A percentile compares a stretch with the other conserved stretches of the same genome.
These are phyloP conservation scores for Hippocampus zosterae DNA, from an alignment of 2,113 vertebrate species.

Conservation along the genomic window DNA sequence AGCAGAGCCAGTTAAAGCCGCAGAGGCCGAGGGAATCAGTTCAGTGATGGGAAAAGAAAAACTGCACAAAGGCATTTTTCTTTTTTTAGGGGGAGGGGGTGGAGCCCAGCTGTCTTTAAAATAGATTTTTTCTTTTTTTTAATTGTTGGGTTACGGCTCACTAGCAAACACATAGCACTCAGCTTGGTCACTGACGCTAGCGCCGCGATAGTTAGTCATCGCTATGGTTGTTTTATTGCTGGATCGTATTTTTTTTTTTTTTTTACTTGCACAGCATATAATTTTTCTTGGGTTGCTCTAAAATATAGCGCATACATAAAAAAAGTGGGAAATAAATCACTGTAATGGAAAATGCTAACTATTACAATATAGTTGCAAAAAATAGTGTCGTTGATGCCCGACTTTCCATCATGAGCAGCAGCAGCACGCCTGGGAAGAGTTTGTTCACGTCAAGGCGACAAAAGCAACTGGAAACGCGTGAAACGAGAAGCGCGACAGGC, in stretches of 20 bases:
- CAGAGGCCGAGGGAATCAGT: slow-evolving; percentile 45
- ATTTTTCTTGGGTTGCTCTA: not conserved
- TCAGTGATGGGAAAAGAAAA: slow-evolving; percentile 51
- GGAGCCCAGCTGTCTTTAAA: slow-evolving; percentile 39
- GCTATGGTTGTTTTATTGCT: slow-evolving; percentile 17
- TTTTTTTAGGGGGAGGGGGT: slow-evolving; percentile 6
- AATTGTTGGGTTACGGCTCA: slow-evolving; percentile 22
- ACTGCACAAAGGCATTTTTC: slow-evolving; percentile 45
- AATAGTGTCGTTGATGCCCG: no score
- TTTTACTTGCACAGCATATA: not conserved
- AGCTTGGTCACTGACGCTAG: slow-evolving; percentile 18
- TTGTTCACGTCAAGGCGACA: not conserved
- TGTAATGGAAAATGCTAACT: not conserved
- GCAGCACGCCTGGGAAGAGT: not conserved
- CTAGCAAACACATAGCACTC: slow-evolving; percentile 21
- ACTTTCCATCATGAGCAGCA: no score
- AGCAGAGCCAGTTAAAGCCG: slow-evolving; percentile 47
- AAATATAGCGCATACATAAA: slow-evolving; percentile 1
- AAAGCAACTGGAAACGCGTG: not conserved
- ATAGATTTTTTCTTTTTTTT: slow-evolving; percentile 20
- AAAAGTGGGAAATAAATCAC: not conserved
- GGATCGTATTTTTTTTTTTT: slow-evolving; percentile 9
- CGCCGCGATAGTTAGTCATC: slow-evolving; percentile 4
- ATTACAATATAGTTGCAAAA: not conserved
- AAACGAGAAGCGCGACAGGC: not conserved